Base-by-base conservation (phyloP, 2,113 vertebrate genomes). In the Desmodus rotundus region DNA sequence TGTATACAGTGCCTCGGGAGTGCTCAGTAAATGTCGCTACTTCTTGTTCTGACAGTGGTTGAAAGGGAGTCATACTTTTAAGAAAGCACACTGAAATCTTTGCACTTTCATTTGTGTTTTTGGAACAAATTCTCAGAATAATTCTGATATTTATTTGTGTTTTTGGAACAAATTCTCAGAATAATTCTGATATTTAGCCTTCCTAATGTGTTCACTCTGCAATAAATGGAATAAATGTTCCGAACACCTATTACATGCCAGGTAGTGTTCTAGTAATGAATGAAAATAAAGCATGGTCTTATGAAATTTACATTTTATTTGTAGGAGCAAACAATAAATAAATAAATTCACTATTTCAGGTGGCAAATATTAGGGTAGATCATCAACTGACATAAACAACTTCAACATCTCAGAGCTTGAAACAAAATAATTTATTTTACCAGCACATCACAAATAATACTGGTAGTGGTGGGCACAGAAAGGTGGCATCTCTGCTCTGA, bases 381-480 rank as follows among this genome's bases (percentile, higher is more conserved):
- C 19, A 38, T 76, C 2, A 76, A 56, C 3, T 88, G 22, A 80
- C 11, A 63, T 4, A 70, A 70, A 20, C 3, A 67, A 45, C 9
- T 38, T 81, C 31, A 70, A 33, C 3, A 36, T 86, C 28, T 91
- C 7, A 36, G 41, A 92, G 38, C 3, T n/a, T 91, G 43, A 91
- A 91, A 72, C 4, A 74, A 65, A 74, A 45, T 41, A 20, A 14
- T 43, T 82, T 81, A 43, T 81, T 63, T 65, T 43, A 28, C 11
- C 12, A 24, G 45, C 4, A 22, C 54, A 11, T 81, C 86, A 67
- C 36, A 76, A 22, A n/a, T 45, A 54, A 41, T 41, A 63, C 33
- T 61, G 19, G 20, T 63, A 65, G 15, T 63, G 7, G 15, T 15
- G 2, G 9, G 4, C 14, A 17, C 2, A 1, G 1, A 38, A 1